Base-by-base conservation (phyloP, 2,797 vertebrate species). In the Valencia hispanica region DNA sequence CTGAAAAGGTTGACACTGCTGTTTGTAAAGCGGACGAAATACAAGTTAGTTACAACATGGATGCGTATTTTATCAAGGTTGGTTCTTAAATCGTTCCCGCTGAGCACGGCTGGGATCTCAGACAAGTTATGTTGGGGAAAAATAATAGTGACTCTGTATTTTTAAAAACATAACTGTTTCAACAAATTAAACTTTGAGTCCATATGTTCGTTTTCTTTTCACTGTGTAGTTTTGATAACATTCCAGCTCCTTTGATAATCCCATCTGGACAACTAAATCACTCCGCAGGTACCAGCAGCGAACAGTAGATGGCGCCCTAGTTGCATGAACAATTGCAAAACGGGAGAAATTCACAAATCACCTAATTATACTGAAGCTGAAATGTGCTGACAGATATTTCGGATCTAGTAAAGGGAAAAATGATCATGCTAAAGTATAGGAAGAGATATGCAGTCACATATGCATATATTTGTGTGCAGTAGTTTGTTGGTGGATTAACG, bases 51-150 rank as follows among this genome's bases (percentile, higher is more conserved):
- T 70, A 27, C 48, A 72, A 48, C 91, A 83, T 82, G 91, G 93
- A 92, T 77, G 88, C 94, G 94, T 96, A 93, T 96, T 96, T 96
- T 95, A 95, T 90, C 87, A 82, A 94, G 77, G 90, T 93, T 94
- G 93, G 93, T 96, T 95, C 95, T 96, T 27, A 45, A 94, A 95
- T 91, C 80, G 86, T 82, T 94, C 93, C 84, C 83, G 89, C 92
- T 69, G 17, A 79, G 59, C 18, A 4, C 22, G 59, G 79, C 76
- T 39, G 81, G 69, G 71, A 43, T 47, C 74, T 68, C 51, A 78
- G 84, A 81, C 53, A 71, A 70, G 70, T 86, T 72, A 84, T 83
- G 86, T 92, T 94, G 81, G 80, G 84, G 92, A n/a, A 57, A 43
- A 45, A 68, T 1, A n/a, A 68, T 91, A 94, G 92, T 91, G 88